A percentile compares a stretch with the other conserved stretches of the same genome.
These are phyloP conservation scores for Drosophila flavopinicola DNA, from an alignment of 2,888 invertebrate species.

Conservation along the genomic window DNA sequence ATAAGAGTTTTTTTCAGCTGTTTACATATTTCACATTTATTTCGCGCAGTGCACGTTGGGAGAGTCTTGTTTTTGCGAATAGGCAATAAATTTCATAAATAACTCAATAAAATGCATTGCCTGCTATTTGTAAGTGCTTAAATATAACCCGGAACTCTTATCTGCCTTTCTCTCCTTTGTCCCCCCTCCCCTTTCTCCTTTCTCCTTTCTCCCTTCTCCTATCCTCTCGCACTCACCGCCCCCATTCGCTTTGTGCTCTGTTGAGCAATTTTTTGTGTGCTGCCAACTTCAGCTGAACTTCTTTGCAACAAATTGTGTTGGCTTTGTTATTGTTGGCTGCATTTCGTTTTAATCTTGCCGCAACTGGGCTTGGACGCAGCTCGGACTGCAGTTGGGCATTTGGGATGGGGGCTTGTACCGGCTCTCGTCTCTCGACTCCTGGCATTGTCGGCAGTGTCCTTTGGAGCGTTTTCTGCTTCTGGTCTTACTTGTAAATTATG, in stretches of 20 bases:
- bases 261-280: slow-evolving; percentile 28
- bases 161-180: not conserved
- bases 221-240: too few species aligned
- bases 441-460: slow-evolving; percentile 47
- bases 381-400: not conserved
- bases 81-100: slow-evolving; percentile 9
- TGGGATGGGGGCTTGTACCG: slow-evolving; percentile 1
- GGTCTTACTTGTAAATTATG: slow-evolving; percentile 68
- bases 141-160: slow-evolving; percentile 16
- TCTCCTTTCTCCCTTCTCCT: not conserved
- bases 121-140: slow-evolving; percentile 9
- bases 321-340: slow-evolving; percentile 63
- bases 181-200: not conserved
- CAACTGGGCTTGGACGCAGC: slow-evolving; percentile 13
- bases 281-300: slow-evolving; percentile 65
- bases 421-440: slow-evolving; percentile 24
- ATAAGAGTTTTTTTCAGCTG: slow-evolving; percentile 2
- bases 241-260: not conserved
- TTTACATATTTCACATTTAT: slow-evolving; percentile 6
- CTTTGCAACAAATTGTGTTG: slow-evolving; percentile 69
- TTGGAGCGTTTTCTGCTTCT: slow-evolving; percentile 24
- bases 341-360: slow-evolving; percentile 65
- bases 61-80: not conserved
- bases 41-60: not conserved
- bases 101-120: slow-evolving; percentile 20